These are phyloP conservation scores for Bergia puertoricense DNA, from an alignment of 92 coral and sea anemone species.

Conservation along the genomic window DNA sequence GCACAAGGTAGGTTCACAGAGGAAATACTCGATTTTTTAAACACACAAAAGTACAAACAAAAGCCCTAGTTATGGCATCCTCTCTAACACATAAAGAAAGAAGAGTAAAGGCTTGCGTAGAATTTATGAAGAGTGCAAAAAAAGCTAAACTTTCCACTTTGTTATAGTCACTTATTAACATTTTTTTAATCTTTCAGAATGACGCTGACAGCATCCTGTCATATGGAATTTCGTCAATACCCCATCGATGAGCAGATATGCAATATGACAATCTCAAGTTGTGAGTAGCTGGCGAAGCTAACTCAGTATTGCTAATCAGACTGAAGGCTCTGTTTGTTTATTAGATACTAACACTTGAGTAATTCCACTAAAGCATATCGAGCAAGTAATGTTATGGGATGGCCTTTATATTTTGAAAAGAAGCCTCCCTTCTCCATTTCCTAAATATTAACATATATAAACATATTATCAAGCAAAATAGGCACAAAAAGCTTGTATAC, in stretches of 20 bases:
- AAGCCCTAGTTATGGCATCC: no score
- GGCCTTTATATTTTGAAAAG: no score
- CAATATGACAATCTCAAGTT: constrained; percentile 64
- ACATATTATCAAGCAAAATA: no score
- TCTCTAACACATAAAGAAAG: no score
- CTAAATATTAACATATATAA: no score
- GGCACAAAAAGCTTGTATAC: no score
- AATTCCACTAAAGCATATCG: neutral
- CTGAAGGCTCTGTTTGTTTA: neutral
- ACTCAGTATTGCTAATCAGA: neutral
- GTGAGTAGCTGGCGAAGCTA: constrained; percentile 32
- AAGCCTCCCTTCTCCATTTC: no score
- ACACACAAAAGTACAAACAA: no score
- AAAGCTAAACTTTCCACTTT: no score
- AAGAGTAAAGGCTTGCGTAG: neutral
- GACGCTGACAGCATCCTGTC: constrained; percentile 64
- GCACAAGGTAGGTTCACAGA: constrained; percentile 24
- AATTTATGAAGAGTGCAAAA: neutral
- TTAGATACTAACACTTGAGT: neutral
- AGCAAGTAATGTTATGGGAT: no score
- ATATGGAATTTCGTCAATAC: constrained; percentile 62
- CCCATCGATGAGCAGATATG: constrained; percentile 68
- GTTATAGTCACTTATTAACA: no score
- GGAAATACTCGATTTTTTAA: no score
- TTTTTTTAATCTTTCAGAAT: constrained; percentile 37